These are phyloP conservation scores for Heterotis niloticus DNA, from an alignment of 2,113 vertebrate species.

Conservation along the genomic window DNA sequence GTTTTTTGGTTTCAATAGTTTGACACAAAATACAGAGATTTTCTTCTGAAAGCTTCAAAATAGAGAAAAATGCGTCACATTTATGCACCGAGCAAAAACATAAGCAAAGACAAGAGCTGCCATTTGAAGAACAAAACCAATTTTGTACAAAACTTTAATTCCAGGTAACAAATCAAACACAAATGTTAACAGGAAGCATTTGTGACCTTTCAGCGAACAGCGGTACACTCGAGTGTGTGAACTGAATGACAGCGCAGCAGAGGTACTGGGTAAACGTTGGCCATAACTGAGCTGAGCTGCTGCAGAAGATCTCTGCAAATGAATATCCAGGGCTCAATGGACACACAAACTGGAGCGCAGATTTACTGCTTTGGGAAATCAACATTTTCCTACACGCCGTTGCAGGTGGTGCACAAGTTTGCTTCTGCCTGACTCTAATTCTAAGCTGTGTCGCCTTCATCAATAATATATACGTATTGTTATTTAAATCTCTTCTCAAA, in stretches of 20 bases:
- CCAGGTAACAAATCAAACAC: background rate
- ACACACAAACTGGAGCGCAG: too few species aligned
- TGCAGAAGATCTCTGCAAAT: too few species aligned
- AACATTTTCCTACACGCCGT: too few species aligned
- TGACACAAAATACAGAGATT: too few species aligned
- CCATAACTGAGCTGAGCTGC: background rate
- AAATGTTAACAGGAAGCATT: background rate
- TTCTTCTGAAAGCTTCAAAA: constrained; percentile 6
- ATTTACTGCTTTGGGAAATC: too few species aligned
- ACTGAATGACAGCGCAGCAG: too few species aligned
- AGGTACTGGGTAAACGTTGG: background rate
- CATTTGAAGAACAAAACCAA: background rate
- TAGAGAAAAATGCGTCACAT: background rate
- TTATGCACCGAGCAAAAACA: background rate
- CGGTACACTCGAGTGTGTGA: background rate
- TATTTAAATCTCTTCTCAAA: too few species aligned
- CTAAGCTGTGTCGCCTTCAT: background rate
- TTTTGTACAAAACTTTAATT: background rate
- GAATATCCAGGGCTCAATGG: too few species aligned
- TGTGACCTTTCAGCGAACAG: background rate
- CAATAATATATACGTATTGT: too few species aligned
- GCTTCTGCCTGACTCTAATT: background rate
- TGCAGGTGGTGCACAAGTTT: background rate
- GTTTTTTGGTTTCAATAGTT: background rate
- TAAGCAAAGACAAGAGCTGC: background rate